Percentiles rank a stretch among this genome's conserved stretches.
Conservation (phyloP, 2,888 invertebrate genomes). For the Lasiommata megera region DNA sequence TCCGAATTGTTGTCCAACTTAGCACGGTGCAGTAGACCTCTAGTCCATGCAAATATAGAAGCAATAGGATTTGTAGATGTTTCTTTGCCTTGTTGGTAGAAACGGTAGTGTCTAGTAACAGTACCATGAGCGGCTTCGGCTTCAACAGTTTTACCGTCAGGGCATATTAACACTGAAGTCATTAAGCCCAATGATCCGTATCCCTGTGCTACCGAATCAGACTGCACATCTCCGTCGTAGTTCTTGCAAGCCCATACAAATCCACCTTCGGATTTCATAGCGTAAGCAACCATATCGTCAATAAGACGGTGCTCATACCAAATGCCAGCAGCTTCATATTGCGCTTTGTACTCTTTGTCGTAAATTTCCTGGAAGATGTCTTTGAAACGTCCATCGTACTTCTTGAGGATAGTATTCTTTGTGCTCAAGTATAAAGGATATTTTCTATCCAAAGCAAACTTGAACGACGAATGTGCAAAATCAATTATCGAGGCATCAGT, state of each 20-base stretch:
- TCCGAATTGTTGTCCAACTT: conserved; percentile 92
- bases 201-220: conserved; percentile 98
- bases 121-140: conserved; percentile 99
- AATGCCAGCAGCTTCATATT: conserved; percentile 92
- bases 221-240: conserved; percentile 99
- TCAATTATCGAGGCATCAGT: conserved; percentile 96
- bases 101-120: conserved; percentile 94
- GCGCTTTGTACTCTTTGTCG: conserved; percentile 90
- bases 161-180: conserved; percentile 98
- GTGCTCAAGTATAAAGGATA: conserved; percentile 97
- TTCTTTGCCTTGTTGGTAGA: conserved; percentile 96
- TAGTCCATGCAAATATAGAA: conserved; percentile 99
- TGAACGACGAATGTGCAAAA: conserved; percentile 97
- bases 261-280: conserved; percentile 98
- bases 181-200: conserved; percentile 97
- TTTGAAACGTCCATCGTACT: conserved; percentile 97
- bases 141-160: conserved; percentile 98
- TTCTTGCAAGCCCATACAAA: conserved; percentile 99
- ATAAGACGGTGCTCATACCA: conserved; percentile 99
- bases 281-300: conserved; percentile 99
- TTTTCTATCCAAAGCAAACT: conserved; percentile 91
- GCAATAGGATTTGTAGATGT: conserved; percentile 99
- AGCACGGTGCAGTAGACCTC: conserved; percentile 95
- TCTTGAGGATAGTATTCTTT: conserved; percentile 97
- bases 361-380: conserved; percentile 98